A percentile compares a stretch with the other conserved stretches of the same genome.
These are phyloP conservation scores for Hylyphantes graminicola DNA, from an alignment of 1,140 invertebrate species.

Conservation along the genomic window DNA sequence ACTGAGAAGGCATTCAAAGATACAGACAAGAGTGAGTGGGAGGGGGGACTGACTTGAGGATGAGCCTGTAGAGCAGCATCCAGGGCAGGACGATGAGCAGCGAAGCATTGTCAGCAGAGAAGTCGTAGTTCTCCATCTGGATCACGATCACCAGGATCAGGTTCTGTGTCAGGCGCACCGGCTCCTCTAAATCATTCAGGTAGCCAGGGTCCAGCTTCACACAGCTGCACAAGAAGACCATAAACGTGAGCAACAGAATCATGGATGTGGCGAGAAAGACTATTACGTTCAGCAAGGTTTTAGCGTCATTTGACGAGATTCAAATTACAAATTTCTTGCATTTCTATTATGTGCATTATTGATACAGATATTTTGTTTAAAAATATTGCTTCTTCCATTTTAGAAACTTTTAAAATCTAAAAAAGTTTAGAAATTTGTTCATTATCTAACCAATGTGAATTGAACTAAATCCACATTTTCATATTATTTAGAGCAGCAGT, in stretches of 20 bases:
- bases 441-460: neutral
- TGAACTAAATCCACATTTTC: neutral
- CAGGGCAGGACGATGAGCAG: constrained; percentile 81
- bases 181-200: constrained; percentile 62
- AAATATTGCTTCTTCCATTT: too few relatives aligned
- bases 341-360: too few relatives aligned
- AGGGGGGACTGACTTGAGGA: constrained; percentile 34
- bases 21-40: too few relatives aligned
- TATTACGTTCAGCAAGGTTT: too few relatives aligned
- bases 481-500: too few relatives aligned
- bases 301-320: too few relatives aligned
- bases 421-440: too few relatives aligned
- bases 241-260: too few relatives aligned
- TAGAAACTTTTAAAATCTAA: too few relatives aligned
- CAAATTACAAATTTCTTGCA: too few relatives aligned
- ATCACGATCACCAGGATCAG: constrained; percentile 80
- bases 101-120: constrained; percentile 74
- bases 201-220: constrained; percentile 69
- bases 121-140: constrained; percentile 75
- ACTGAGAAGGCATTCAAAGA: neutral
- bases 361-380: too few relatives aligned
- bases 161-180: constrained; percentile 77
- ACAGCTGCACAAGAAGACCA: constrained; percentile 63
- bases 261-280: too few relatives aligned
- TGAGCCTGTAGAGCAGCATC: constrained; percentile 78